Evolutionary conservation across 1,140 invertebrate genomes (phyloP).

Genomic region (Papilio polytes): DNA sequence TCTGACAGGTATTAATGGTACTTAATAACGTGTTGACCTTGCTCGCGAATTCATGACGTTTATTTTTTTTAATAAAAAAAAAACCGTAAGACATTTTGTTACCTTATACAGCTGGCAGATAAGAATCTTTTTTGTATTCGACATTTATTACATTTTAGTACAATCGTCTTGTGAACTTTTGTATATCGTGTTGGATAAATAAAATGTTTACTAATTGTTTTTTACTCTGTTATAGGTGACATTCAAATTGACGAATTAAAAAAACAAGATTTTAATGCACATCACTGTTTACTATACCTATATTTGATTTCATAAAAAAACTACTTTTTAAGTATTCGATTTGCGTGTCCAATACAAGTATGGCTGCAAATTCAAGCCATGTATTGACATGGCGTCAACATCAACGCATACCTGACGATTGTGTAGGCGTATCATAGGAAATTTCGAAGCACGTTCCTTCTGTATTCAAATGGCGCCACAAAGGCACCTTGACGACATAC

Average conservation of each 20-base stretch:
- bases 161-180: constrained; percentile 20
- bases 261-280: background rate
- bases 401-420: constrained; percentile 50
- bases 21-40: constrained; percentile 55
- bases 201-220: background rate
- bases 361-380: constrained; percentile 49
- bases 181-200: background rate
- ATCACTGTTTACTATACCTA: background rate
- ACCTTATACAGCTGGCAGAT: constrained; percentile 45
- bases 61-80: constrained; percentile 52
- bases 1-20: constrained; percentile 52
- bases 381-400: constrained; percentile 52
- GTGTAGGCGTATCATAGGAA: constrained; percentile 54
- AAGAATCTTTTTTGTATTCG: constrained; percentile 2
- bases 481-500: constrained; percentile 67
- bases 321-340: constrained; percentile 19
- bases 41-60: constrained; percentile 55
- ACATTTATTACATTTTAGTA: constrained; percentile 62
- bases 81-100: constrained; percentile 15
- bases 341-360: background rate
- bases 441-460: constrained; percentile 61
- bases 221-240: background rate
- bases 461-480: constrained; percentile 55
- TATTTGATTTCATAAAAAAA: background rate
- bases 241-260: background rate